Base-by-base conservation (phyloP, 2,113 vertebrate species). In the Myocastor coypus region DNA sequence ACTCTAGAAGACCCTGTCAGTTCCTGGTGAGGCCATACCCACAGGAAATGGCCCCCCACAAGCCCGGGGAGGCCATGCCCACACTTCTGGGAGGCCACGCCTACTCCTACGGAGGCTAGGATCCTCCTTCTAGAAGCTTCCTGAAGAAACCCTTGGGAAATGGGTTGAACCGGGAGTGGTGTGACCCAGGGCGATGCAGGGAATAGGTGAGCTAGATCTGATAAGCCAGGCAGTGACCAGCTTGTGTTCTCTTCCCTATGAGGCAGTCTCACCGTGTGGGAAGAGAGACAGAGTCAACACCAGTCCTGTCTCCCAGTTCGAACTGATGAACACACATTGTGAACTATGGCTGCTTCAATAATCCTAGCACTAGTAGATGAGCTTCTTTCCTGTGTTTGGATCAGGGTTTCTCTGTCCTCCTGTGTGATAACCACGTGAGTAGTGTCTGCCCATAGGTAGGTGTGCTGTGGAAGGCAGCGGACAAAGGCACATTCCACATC, bases 101-200 rank as follows among this genome's bases (percentile, higher is more conserved):
- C 63, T 19, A 68, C 37, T 77, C 73, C 42, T 77, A 46, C 13
- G 73, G 26, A 16, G 73, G 73, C 26, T 40, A 77, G 26, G 12
- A 30, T 50, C 75, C 26, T 46, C 50, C 42, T 50, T 32, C 42
- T 50, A 28, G 85, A 34, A 20, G 55, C 40, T 12, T 87, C 73
- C 75, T 61, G 10, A 64, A 52, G 16, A 68, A 75, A 77, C 57
- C 2, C 0, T 7, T 7, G 28, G 42, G 69, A 71, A 63, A 14
- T 24, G 0, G 14, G 66, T 3, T 13, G 4, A 1, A 0, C 1
- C n/a, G 22, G 63, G 75, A 2, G 12, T 0, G 5, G 78, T 28
- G 55, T 57, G 37, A 80, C 46, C 34, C 59, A 10, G 71, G 73
- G 55, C 32, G 19, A 22, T 13, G 46, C 19, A 0, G 26, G 77